phyloP scores from a whole-genome alignment of 2,888 invertebrate species.

The Anagyrus pseudococci region DNA sequence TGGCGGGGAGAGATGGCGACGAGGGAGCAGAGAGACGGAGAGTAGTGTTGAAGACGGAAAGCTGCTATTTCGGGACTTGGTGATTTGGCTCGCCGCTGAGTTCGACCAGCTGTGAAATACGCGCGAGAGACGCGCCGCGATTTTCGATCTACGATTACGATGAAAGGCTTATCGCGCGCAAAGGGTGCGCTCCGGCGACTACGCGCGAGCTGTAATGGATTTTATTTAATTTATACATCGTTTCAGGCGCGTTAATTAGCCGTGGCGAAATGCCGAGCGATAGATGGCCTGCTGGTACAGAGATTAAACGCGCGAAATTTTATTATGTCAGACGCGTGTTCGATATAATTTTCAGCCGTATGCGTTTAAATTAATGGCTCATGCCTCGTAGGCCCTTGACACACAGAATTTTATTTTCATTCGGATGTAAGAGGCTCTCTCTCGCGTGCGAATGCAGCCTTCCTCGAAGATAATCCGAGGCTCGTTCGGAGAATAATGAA shows the following conservation, averaged over 20 bases:
- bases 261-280: not conserved
- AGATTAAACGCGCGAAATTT: no score
- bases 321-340: no score
- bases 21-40: slow-evolving; percentile 37
- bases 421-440: no score
- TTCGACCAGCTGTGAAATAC: slow-evolving; percentile 28
- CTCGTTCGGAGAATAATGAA: not conserved
- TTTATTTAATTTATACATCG: not conserved
- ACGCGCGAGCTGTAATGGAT: not conserved
- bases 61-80: not conserved
- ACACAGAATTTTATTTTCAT: no score
- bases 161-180: not conserved
- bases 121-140: not conserved
- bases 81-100: slow-evolving; percentile 3
- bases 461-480: no score
- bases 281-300: no score
- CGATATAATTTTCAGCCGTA: no score
- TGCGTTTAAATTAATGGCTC: no score
- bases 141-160: not conserved
- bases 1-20: slow-evolving; percentile 12
- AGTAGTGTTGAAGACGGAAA: slow-evolving; percentile 14
- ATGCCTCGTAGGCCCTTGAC: no score
- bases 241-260: not conserved
- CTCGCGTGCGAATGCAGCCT: no score
- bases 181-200: not conserved